A percentile compares a stretch with the other conserved stretches of the same genome.
Evolutionary conservation across 1,140 invertebrate genomes (phyloP).

Genomic region (Hormaphis cornu): DNA sequence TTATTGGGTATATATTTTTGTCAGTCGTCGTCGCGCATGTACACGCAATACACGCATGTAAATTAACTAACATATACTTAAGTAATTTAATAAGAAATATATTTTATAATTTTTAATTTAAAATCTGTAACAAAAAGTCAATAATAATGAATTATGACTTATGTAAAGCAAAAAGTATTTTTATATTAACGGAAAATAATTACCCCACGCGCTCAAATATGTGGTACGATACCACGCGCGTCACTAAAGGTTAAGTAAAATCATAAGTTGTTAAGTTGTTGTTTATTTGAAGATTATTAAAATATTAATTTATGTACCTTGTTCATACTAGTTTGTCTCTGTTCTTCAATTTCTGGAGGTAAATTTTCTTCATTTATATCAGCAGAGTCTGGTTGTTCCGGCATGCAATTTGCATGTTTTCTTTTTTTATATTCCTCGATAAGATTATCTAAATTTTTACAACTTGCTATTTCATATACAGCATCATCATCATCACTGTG

Average conservation of each 20-base stretch:
- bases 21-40: constrained; percentile 3
- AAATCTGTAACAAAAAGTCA: no score
- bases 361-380: constrained; percentile 43
- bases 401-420: constrained; percentile 51
- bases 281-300: neutral
- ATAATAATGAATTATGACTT: no score
- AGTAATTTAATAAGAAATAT: no score
- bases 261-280: no score
- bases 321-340: constrained; percentile 63
- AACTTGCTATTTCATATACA: constrained; percentile 46
- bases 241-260: no score
- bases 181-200: no score
- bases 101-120: no score
- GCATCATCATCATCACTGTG: constrained; percentile 33
- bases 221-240: no score
- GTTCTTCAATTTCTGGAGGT: constrained; percentile 63
- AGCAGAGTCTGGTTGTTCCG: constrained; percentile 37
- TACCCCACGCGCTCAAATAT: no score
- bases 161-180: no score
- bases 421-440: constrained; percentile 53
- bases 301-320: constrained; percentile 50
- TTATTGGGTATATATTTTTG: constrained; percentile 1
- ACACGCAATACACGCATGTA: neutral
- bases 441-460: constrained; percentile 42
- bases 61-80: no score